Evolutionary conservation across 2,888 invertebrate species (phyloP), one percentile per base, ranked within the genome.

Genomic region (Dromius quadrimaculatus): DNA sequence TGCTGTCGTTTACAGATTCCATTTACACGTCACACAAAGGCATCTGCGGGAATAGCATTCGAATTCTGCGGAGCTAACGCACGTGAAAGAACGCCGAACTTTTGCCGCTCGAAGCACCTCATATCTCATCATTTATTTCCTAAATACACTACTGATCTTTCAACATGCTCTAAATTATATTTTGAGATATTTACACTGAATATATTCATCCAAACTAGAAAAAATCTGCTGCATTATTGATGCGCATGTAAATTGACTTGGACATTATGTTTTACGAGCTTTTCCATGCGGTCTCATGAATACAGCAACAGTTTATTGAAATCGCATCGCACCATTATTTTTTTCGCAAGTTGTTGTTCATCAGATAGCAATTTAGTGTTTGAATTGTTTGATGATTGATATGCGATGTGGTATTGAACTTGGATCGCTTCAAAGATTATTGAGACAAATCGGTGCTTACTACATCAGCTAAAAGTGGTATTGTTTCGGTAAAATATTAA

Each of bases 61-160:
- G 78, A 76, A 78, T 78, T 78, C 77, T 77, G 76, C 76, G 76
- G 47, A 57, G 57, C 66, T 23, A 66, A 28, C 65, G 38, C 20
- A 50, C 36, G 59, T 59, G 68, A 59, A 59, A 68, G 59, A 68
- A 59, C 43, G 59, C 22, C 41, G 22, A 66, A 66, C 57, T 66
- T 68, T 59, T 68, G 59, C 59, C 23, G 32, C n/a, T 17, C 45
- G 17, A 59, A 59, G 68, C 68, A 59, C 59, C 45, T 59, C 68
- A 68, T 68, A 68, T 68, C 59, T 68, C 59, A 68, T 43, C 68
- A 68, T 68, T 62, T 62, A 62, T 62, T 62, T 62, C 62, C 38
- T 59, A 59, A 59, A 59, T 59, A 36, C 59, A 59, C 36, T 57
- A 43, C 11, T 13, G 41, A 41, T 1, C 9, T 22, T 15, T 47